Evolutionary conservation across 2,888 invertebrate genomes (phyloP).

Genomic region (Micropterix aruncella): DNA sequence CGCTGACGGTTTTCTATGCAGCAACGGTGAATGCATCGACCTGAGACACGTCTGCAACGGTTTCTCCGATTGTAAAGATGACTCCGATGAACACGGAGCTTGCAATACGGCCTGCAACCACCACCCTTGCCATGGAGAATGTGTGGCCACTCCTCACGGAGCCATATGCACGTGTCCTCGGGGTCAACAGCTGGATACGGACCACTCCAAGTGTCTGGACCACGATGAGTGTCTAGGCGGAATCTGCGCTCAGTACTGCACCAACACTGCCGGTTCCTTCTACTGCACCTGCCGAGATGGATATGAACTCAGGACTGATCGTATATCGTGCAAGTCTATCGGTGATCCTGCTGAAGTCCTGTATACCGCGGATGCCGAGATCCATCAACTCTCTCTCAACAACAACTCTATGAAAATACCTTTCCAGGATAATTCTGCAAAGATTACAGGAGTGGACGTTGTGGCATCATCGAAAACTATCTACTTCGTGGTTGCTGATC

Average conservation of each 20-base stretch:
- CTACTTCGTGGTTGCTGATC: background rate
- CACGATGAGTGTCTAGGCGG: background rate
- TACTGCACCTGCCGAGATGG: background rate
- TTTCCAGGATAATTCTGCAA: background rate
- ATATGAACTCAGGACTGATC: background rate
- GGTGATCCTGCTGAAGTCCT: background rate
- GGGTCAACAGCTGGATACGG: background rate
- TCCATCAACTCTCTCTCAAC: background rate
- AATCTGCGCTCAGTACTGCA: background rate
- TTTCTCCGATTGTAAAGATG: slow-evolving; percentile 47
- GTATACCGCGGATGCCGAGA: background rate
- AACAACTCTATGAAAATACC: background rate
- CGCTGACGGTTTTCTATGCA: slow-evolving; percentile 37
- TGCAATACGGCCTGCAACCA: slow-evolving; percentile 28
- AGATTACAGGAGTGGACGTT: background rate
- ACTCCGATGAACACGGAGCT: slow-evolving; percentile 51
- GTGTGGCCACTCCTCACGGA: background rate
- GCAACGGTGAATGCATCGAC: slow-evolving; percentile 50
- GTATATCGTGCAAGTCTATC: background rate
- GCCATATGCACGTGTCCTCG: background rate
- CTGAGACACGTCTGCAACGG: slow-evolving; percentile 49
- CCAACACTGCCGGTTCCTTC: background rate
- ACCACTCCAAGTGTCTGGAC: background rate
- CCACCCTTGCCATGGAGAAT: background rate
- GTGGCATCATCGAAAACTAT: background rate